A percentile compares a stretch with the other conserved stretches of the same genome.
These are phyloP conservation scores for Danaus melanippus DNA, from an alignment of 1,140 invertebrate genomes.

Conservation along the genomic window DNA sequence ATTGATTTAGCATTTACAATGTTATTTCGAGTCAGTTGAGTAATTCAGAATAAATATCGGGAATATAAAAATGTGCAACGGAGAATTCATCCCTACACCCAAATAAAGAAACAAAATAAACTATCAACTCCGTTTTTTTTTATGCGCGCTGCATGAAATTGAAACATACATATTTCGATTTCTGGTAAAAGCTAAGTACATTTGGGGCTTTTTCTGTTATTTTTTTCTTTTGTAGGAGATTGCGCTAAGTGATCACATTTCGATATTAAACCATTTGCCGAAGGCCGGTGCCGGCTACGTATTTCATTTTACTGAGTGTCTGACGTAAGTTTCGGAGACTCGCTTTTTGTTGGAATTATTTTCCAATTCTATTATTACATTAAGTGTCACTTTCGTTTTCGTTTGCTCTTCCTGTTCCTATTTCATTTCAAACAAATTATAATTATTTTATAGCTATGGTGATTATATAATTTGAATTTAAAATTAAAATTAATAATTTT, in stretches of 20 bases:
- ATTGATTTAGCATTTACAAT: slow-evolving; percentile 2
- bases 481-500: too few species aligned
- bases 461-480: too few species aligned
- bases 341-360: slow-evolving; percentile 66
- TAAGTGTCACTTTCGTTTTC: slow-evolving; percentile 21
- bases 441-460: not conserved
- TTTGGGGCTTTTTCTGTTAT: slow-evolving; percentile 55
- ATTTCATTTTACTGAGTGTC: slow-evolving; percentile 72
- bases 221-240: slow-evolving; percentile 71
- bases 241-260: slow-evolving; percentile 72
- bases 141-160: slow-evolving; percentile 53
- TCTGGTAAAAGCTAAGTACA: slow-evolving; percentile 65
- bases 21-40: not conserved
- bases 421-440: slow-evolving; percentile 12
- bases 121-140: slow-evolving; percentile 19
- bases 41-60: slow-evolving; percentile 3
- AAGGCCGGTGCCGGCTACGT: slow-evolving; percentile 66
- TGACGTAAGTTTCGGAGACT: slow-evolving; percentile 66
- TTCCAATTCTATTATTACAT: slow-evolving; percentile 63
- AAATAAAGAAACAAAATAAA: too few species aligned
- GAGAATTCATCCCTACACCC: not conserved
- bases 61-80: slow-evolving; percentile 4
- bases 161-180: slow-evolving; percentile 64
- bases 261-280: slow-evolving; percentile 71
- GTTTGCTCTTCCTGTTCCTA: slow-evolving; percentile 29